Base-by-base conservation (phyloP, 2,797 vertebrate genomes). In the Phoeniculus purpureus region DNA sequence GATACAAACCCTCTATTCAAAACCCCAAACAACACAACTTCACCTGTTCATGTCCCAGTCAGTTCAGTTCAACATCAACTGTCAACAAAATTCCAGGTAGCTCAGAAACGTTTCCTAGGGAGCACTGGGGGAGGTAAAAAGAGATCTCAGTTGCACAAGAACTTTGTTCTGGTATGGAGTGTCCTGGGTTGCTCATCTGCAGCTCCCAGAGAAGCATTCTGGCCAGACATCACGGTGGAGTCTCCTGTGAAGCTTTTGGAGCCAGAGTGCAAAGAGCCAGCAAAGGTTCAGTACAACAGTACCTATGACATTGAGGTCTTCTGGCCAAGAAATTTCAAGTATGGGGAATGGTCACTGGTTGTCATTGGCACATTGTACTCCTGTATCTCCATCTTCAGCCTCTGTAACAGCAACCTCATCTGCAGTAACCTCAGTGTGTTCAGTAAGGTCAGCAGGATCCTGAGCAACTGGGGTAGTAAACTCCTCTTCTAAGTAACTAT, bases 111-210 rank as follows among this genome's bases (percentile, higher is more conserved):
- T 40, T 34, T 65, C 51, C 40, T 75, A 6, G 40, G 68, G 23
- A 51, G 7, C 0, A 0, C 13, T 23, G 8, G 5, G 5, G 22
- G 15, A 14, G 14, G 25, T 37, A 40, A 67, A 59, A 56, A n/a
- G 19, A n/a, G 7, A 34, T 29, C 68, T 71, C 26, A 27, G 40
- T 9, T 8, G 19, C 65, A 85, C 32, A 56, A 51, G 64, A 71
- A 16, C 55, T 6, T 7, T 3, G 12, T 27, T 84, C 23, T 40
- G 19, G 27, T 52, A 74, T 43, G 73, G 7, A 3, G 3, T 11
- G 11, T 6, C 15, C 0, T 0, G 13, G 71, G 45, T 12, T 71
- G 58, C 50, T 73, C n/a, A 14, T 15, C n/a, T 64, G 78, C 61
- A 80, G 60, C 14, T 50, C 13, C 14, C 34, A 74, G 25, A 34